These are phyloP conservation scores for Cryptus armator DNA, from an alignment of 2,888 invertebrate genomes.

Conservation along the genomic window DNA sequence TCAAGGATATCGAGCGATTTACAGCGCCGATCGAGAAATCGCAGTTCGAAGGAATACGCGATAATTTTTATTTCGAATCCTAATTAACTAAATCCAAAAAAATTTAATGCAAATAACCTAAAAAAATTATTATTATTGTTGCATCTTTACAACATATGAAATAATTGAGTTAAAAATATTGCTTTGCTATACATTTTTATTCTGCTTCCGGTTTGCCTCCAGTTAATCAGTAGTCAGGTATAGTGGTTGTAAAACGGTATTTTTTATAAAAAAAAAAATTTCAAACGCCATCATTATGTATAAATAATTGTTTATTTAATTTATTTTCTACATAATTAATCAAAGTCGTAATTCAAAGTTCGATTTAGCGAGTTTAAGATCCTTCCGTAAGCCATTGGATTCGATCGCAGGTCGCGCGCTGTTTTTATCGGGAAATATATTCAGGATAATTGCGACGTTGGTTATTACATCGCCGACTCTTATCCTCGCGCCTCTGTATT, in stretches of 20 bases:
- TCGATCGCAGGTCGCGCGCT: neutral
- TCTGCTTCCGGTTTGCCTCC: too few species aligned
- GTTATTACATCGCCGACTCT: constrained; percentile 62
- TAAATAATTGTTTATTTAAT: constrained; percentile 5
- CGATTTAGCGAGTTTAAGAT: constrained; percentile 10
- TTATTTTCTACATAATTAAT: constrained; percentile 11
- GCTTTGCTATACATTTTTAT: too few species aligned
- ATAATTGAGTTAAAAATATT: too few species aligned
- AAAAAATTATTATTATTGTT: too few species aligned
- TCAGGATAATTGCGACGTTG: constrained; percentile 60
- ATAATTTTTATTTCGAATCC: too few species aligned
- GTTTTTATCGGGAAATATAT: constrained; percentile 41
- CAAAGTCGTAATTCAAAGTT: constrained; percentile 25
- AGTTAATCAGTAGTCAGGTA: too few species aligned
- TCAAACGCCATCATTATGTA: neutral
- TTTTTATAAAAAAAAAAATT: neutral
- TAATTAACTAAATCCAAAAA: too few species aligned
- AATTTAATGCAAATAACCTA: too few species aligned
- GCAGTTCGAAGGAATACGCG: neutral
- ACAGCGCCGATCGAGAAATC: neutral
- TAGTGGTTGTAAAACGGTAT: too few species aligned
- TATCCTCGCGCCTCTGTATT: constrained; percentile 48
- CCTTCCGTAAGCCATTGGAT: constrained; percentile 7
- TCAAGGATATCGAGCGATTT: neutral
- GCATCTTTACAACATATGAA: too few species aligned